Evolutionary conservation across 2,888 invertebrate genomes (phyloP), one percentile per base, ranked within the genome.

Genomic region (Hedya salicella): DNA sequence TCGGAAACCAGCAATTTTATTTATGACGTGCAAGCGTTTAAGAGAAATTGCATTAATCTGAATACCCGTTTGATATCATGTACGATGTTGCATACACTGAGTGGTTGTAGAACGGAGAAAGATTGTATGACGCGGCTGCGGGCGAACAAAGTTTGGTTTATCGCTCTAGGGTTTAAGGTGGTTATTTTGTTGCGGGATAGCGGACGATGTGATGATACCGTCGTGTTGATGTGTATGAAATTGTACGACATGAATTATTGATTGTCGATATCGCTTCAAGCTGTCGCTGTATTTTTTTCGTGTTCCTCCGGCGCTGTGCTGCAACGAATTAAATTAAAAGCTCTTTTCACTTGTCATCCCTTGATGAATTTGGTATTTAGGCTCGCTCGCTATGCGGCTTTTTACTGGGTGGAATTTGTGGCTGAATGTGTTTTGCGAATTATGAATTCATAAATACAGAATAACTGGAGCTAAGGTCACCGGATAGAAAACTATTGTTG

Each of bases 261-360:
- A 92, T 92, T 92, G 91, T 91, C 92, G 92, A 92, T 92, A 91
- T 88, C 88, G 91, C 91, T 90, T 82, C 91, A 91, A 92, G 92
- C 92, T 92, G 92, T 91, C 90, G 87, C 89, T 88, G 83, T 89
- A 80, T 89, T 89, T 91, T 91, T 91, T 90, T 88, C 84, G 81
- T 86, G 83, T 86, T 87, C 76, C 87, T 86, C 86, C 76, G 85
- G 86, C 86, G 86, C 87, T 86, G 87, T 87, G 89, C 92, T 91
- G 86, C 91, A 91, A 86, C 91, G 92, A 91, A 92, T 92, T 91
- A 91, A 92, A 92, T 92, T 92, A 92, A 92, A 91, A 91, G 89
- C 91, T 91, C 91, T 91, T 91, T 91, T 92, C 90, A 91, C 89
- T 89, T 92, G 91, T 91, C 91, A 89, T 88, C 87, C 84, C 77